A percentile compares a stretch with the other conserved stretches of the same genome.
These are phyloP conservation scores for Amblyjoppa proteus DNA, from an alignment of 2,888 invertebrate species.

Conservation along the genomic window DNA sequence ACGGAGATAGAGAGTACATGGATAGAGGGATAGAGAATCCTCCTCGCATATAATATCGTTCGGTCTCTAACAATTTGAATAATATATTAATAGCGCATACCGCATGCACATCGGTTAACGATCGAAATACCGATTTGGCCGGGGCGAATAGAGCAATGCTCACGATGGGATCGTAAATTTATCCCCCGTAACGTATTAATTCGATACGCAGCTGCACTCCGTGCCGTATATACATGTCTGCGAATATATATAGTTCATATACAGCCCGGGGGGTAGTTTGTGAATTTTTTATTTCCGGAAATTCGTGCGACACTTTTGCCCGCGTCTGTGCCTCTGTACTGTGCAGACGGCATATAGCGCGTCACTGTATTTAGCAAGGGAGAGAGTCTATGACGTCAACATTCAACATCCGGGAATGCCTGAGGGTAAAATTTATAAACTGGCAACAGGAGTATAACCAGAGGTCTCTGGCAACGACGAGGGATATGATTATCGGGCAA, in stretches of 20 bases:
- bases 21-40: slow-evolving; percentile 15
- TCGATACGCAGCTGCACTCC: slow-evolving; percentile 63
- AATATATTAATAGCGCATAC: slow-evolving; percentile 65
- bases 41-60: slow-evolving; percentile 42
- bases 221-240: slow-evolving; percentile 2
- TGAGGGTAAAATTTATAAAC: slow-evolving; percentile 26
- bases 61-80: slow-evolving; percentile 61
- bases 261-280: slow-evolving; percentile 45
- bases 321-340: slow-evolving; percentile 17
- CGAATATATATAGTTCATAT: slow-evolving; percentile 2
- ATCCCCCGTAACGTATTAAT: slow-evolving; percentile 61
- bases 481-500: slow-evolving; percentile 55
- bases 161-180: slow-evolving; percentile 66
- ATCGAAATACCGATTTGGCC: slow-evolving; percentile 48
- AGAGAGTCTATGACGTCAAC: slow-evolving; percentile 1
- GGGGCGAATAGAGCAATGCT: slow-evolving; percentile 57
- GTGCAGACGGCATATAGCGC: slow-evolving; percentile 31
- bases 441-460: slow-evolving; percentile 13
- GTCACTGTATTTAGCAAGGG: not conserved
- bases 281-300: slow-evolving; percentile 63
- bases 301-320: slow-evolving; percentile 42
- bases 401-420: slow-evolving; percentile 46
- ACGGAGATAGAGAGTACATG: slow-evolving; percentile 8
- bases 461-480: slow-evolving; percentile 36
- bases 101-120: slow-evolving; percentile 32